Evolutionary conservation across 2,888 invertebrate species (phyloP), one percentile per base, ranked within the genome.

Genomic region (Schizaphis graminum): DNA sequence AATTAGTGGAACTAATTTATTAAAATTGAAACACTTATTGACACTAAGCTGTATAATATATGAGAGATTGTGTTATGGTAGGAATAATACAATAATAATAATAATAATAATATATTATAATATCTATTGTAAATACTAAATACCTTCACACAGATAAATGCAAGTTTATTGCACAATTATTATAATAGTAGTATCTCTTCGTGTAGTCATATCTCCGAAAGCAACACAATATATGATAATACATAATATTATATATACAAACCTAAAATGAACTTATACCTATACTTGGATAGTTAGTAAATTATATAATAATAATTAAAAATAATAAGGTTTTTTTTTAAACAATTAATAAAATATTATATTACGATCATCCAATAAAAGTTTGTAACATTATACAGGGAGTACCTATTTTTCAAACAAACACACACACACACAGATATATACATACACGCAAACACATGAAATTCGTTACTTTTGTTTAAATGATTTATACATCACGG

Each of bases 221-320:
- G 53, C 35, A 44, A 84, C 47, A 53, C 35, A 77, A 77, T 41
- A 49, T 35, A n/a, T 0, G 28, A 35, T 35, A 7, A 35, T 77
- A 35, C 8, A 24, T 77, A 21, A 11, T 77, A n/a, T n/a, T n/a
- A 77, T 35, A 28, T n/a, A 61, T 61, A 28, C 21, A 35, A 77
- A 77, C 77, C 21, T 53, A 61, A 41, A 56, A 90, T 57, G 1
- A 57, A 57, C 10, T 44, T 84, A 1, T 84, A 84, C 85, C 21
- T 47, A 49, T 13, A 87, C 24, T 35, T 21, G 49, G 21, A 21
- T 41, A 35, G 35, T 77, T 2, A 21, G 35, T 21, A 41, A 77
- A 77, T 21, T 21, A 35, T 77, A 77, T 77, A 77, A 77, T 35
- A 35, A 91, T 49, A 77, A 91, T 86, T 44, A 47, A 91, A 91